Evolutionary conservation across 2,113 vertebrate genomes (phyloP), one percentile per base, ranked within the genome.

Genomic region (Panthera leo): DNA sequence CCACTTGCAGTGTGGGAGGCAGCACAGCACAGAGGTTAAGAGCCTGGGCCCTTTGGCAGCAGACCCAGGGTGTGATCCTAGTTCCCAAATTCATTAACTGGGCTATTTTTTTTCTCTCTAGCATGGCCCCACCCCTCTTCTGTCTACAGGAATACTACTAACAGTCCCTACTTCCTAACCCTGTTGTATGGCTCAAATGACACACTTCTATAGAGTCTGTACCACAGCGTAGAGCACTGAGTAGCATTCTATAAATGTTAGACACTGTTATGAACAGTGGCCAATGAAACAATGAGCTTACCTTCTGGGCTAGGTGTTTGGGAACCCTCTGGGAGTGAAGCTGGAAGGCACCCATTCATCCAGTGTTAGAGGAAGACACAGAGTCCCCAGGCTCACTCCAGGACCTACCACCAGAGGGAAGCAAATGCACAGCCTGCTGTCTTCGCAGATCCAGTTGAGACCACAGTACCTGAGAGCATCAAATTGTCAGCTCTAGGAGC

Each of bases 381-480:
- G 61, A 36, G 73, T 31, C 39, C 3, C 2, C 14, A 21, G 15
- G 58, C 45, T 70, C 12, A 31, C 16, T 89, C 53, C 31, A 70
- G 58, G 67, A 31, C 21, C 27, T 8, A 3, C 87, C 91, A 67
- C 55, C 42, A 97, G 96, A 68, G 63, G 73, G 93, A 70, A 93
- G 83, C 55, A 76, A 5, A 76, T 9, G 27, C 61, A 34, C 65
- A 93, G 42, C 48, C n/a, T 5, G 23, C 29, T 19, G 16, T 36
- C 29, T 16, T 2, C 2, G 48, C 36, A 18, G 2, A 19, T 42
- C 29, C 53, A 0, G 3, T 8, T 10, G 6, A 2, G 1, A 8
- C 48, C 48, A 7, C 7, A 10, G 55, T 9, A 31, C 51, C 14
- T 13, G 34, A n/a, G 5, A 53, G 61, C 11, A 65, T 23, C 16